Evolutionary conservation across 2,113 vertebrate genomes (phyloP).

Genomic region (Boulengeromyrus knoepffleri): DNA sequence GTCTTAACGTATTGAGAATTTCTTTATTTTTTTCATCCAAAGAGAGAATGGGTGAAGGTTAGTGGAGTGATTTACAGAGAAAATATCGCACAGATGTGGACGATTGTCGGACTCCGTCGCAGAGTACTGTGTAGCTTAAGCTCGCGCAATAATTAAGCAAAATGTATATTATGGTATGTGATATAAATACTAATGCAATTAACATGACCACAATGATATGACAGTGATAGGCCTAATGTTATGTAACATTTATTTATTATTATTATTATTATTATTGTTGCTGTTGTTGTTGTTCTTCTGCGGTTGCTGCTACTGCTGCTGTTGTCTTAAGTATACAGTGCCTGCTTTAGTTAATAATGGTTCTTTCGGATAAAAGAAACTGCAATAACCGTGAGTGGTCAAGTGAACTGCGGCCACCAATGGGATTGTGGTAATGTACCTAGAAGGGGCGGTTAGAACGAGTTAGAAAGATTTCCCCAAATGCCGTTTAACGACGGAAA

Average conservation of each 20-base stretch:
- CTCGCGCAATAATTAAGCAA: not conserved
- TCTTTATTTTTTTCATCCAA: not conserved
- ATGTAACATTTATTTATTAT: not conserved
- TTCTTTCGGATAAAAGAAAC: constrained; percentile 9
- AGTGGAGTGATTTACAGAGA: not conserved
- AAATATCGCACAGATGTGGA: not conserved
- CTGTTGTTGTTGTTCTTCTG: not conserved
- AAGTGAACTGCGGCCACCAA: constrained; percentile 31
- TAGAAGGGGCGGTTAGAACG: constrained; percentile 25
- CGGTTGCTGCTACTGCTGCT: not conserved
- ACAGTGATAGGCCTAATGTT: not conserved
- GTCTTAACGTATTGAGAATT: not conserved
- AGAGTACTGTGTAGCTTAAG: not conserved
- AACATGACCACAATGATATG: not conserved
- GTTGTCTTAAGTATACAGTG: not conserved
- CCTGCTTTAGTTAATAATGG: not conserved
- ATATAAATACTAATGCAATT: not conserved
- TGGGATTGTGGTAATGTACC: constrained; percentile 21
- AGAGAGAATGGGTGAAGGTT: not conserved
- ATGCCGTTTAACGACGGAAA: constrained; percentile 58
- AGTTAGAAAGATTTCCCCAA: constrained; percentile 50
- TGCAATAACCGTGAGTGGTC: constrained; percentile 24
- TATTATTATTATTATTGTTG: not conserved
- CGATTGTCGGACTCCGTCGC: not conserved
- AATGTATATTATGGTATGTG: not conserved